Conservation (phyloP, 2,113 vertebrate genomes). For the Clarias macrocephalus region DNA sequence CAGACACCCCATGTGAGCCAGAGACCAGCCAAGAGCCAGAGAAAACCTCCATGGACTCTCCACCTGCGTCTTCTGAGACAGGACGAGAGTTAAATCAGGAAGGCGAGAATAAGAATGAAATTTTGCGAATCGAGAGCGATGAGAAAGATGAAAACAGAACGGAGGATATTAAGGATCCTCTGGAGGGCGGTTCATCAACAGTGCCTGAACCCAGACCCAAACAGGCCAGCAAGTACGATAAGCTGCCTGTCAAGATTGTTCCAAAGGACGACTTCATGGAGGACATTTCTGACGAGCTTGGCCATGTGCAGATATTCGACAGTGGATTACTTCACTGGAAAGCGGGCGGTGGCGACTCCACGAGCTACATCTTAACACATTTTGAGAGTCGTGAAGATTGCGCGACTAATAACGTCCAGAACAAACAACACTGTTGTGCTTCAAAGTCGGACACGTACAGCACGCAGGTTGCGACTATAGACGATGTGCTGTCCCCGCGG, state of each 20-base stretch:
- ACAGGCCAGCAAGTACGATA: slow-evolving; percentile 93
- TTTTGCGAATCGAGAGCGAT: slow-evolving; percentile 50
- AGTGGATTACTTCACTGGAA: slow-evolving; percentile 96
- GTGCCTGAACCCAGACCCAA: slow-evolving; percentile 73
- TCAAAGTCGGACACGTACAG: slow-evolving; percentile 55
- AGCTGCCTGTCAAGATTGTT: slow-evolving; percentile 86
- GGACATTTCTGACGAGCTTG: slow-evolving; percentile 79
- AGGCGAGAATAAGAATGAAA: slow-evolving; percentile 41
- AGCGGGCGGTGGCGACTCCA: slow-evolving; percentile 94
- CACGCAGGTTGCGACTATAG: slow-evolving; percentile 79
- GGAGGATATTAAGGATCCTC: slow-evolving; percentile 50
- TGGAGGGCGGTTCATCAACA: slow-evolving; percentile 37
- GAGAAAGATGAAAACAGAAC: slow-evolving; percentile 52
- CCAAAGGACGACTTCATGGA: slow-evolving; percentile 80
- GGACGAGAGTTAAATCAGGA: slow-evolving; percentile 49
- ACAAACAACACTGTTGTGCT: slow-evolving; percentile 52
- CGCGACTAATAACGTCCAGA: slow-evolving; percentile 56
- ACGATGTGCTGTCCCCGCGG: slow-evolving; percentile 87
- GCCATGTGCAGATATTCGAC: slow-evolving; percentile 81
- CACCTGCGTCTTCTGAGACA: slow-evolving; percentile 51
- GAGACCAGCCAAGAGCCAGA: slow-evolving; percentile 53
- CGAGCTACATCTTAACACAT: slow-evolving; percentile 94
- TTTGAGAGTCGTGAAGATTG: slow-evolving; percentile 81
- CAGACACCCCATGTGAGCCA: slow-evolving; percentile 23
- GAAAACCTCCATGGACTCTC: slow-evolving; percentile 65